Evolutionary conservation across 2,797 vertebrate species (phyloP), one percentile per base, ranked within the genome.

Genomic region (Xenops minutus): DNA sequence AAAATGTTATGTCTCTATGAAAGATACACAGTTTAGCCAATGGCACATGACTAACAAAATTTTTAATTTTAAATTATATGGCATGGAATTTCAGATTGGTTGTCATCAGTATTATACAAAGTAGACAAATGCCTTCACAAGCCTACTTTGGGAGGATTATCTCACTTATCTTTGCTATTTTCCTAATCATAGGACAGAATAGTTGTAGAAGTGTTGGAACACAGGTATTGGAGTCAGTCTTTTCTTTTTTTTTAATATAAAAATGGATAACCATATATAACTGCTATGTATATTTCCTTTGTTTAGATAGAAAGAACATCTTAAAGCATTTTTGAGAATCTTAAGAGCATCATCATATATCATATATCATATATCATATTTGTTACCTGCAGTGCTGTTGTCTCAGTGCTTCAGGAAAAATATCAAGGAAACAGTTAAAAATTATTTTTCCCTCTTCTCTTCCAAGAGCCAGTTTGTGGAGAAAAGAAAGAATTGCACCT

Each of bases 1-100:
- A 68, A 71, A 54, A 52, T 61, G 9, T 66, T 90, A 36, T 34
- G 3, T 46, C 34, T 79, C 67, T 71, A 14, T 74, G 56, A 83
- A 21, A 96, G 44, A 61, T 51, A 56, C 30, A 48, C 16, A 85
- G 22, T 12, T 73, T 79, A 90, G 19, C 32, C 0, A 2, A 24
- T 41, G 46, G 32, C 14, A 72, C 12, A 46, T 27, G 21, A 29
- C 15, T 78, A 85, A 75, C 5, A 54, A 41, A 39, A 34, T 72
- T 41, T 72, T 87, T 61, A 39, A 51, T 80, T 94, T 85, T 64
- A 88, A 86, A 41, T 80, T 7, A 34, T 61, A 21, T 80, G 64
- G 82, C 36, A 74, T 36, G 80, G 64, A 80, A 87, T 93, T 54
- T 90, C 46, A 92, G 20, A 61, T 61, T 89, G n/a, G 26, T 34